A percentile compares a stretch with the other conserved stretches of the same genome.
phyloP scores from a whole-genome alignment of 1,140 invertebrate genomes.

The Amyelois transitella region DNA sequence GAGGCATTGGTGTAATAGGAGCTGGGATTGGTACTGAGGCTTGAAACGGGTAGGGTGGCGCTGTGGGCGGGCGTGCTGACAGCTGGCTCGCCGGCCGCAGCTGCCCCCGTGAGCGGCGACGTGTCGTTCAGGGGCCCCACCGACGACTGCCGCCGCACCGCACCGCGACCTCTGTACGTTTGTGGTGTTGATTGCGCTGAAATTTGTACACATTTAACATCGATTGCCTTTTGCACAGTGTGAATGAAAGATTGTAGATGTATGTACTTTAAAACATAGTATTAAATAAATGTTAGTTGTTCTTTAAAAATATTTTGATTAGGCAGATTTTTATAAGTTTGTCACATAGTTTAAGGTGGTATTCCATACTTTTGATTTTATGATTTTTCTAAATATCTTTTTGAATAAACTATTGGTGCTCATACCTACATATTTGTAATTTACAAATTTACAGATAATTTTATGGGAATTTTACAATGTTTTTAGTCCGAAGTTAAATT shows the following conservation, averaged over 20 bases:
- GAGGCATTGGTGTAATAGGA: constrained; percentile 66
- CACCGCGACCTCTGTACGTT: constrained; percentile 71
- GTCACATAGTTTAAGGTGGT: no score
- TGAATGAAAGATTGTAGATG: no score
- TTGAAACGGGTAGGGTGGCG: constrained; percentile 58
- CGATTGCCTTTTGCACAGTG: neutral
- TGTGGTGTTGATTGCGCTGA: constrained; percentile 76
- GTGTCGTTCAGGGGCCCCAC: constrained; percentile 73
- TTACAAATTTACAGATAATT: constrained; percentile 8
- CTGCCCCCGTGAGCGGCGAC: constrained; percentile 60
- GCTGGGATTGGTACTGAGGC: constrained; percentile 63
- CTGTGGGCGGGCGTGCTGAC: constrained; percentile 63
- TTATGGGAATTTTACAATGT: constrained; percentile 3
- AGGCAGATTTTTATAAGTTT: no score
- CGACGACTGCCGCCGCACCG: constrained; percentile 76
- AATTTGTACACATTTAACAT: constrained; percentile 15
- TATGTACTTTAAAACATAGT: no score
- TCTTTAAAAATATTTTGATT: no score
- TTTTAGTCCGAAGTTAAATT: neutral
- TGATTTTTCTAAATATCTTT: neutral
- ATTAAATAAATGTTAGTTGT: no score
- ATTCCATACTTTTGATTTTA: neutral
- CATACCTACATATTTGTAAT: constrained; percentile 3
- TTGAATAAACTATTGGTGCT: constrained; percentile 6
- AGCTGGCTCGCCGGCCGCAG: constrained; percentile 47